These are phyloP conservation scores for Scaptomyza tumidula DNA, from an alignment of 2,888 invertebrate species.

Conservation along the genomic window DNA sequence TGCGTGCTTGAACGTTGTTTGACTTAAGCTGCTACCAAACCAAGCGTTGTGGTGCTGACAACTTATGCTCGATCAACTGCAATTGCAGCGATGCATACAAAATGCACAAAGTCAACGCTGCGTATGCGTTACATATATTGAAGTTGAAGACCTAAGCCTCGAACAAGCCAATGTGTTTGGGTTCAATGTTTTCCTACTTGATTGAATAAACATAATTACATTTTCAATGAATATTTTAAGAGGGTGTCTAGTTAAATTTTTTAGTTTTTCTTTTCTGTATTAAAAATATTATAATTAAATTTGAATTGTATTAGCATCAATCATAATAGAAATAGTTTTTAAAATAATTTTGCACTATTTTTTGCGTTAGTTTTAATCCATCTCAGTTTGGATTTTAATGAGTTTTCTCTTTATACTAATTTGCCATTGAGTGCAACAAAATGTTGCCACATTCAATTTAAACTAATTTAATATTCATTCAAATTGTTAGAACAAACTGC, in stretches of 20 bases:
- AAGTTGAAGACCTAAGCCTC: not conserved
- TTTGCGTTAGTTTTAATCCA: not conserved
- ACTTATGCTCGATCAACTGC: slow-evolving; percentile 11
- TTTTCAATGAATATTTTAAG: not conserved
- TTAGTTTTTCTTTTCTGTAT: no score
- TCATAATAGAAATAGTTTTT: not conserved
- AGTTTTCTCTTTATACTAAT: slow-evolving; percentile 16
- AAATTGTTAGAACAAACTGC: slow-evolving; percentile 63
- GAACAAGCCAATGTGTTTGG: slow-evolving; percentile 6
- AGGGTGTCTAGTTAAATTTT: no score
- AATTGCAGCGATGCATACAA: slow-evolving; percentile 8
- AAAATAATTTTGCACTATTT: not conserved
- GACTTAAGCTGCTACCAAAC: slow-evolving; percentile 2
- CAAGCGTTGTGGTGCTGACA: not conserved
- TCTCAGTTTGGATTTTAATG: slow-evolving; percentile 60
- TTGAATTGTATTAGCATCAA: not conserved
- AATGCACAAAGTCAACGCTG: slow-evolving; percentile 22
- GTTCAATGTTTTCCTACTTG: slow-evolving; percentile 9
- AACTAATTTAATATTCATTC: slow-evolving; percentile 68
- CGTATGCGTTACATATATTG: slow-evolving; percentile 46
- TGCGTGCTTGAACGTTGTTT: slow-evolving; percentile 31
- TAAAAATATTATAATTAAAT: no score
- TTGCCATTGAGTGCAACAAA: slow-evolving; percentile 8
- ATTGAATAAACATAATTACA: slow-evolving; percentile 22
- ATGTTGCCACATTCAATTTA: slow-evolving; percentile 61